These are phyloP conservation scores for Zosterops hypoxanthus DNA, from an alignment of 2,113 vertebrate genomes.

Conservation along the genomic window DNA sequence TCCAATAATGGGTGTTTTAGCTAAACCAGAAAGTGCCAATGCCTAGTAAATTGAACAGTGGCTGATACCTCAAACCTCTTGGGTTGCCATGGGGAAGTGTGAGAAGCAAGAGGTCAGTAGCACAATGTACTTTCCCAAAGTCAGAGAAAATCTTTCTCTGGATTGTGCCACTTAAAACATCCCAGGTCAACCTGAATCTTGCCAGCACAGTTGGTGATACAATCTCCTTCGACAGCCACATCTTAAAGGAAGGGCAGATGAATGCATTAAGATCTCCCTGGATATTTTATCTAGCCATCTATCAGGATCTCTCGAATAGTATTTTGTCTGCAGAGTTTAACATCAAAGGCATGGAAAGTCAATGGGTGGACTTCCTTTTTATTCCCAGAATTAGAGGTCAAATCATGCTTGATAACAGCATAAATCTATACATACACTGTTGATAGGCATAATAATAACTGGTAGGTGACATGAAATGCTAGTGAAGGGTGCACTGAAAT, in stretches of 20 bases:
- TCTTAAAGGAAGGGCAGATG: constrained; percentile 1
- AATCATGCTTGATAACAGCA: background rate
- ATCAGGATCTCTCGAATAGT: background rate
- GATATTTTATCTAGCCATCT: constrained; percentile 42
- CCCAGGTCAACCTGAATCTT: background rate
- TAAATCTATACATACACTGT: background rate
- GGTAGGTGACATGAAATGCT: background rate
- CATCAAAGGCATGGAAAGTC: constrained; percentile 22
- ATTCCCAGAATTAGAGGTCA: constrained; percentile 22
- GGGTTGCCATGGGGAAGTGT: background rate
- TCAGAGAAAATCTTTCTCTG: background rate
- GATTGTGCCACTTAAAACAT: background rate
- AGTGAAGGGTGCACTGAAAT: constrained; percentile 30
- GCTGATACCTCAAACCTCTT: background rate
- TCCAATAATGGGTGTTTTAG: background rate
- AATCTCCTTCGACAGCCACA: background rate
- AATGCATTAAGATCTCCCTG: constrained; percentile 32
- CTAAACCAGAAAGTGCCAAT: background rate
- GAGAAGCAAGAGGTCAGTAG: background rate
- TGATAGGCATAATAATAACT: constrained; percentile 20
- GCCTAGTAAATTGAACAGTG: background rate
- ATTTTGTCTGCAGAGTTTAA: constrained; percentile 39
- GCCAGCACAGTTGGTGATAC: background rate
- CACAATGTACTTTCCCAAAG: background rate
- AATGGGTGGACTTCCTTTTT: background rate